phyloP scores from a whole-genome alignment of 2,888 invertebrate species.

The Petrolisthes manimaculis region DNA sequence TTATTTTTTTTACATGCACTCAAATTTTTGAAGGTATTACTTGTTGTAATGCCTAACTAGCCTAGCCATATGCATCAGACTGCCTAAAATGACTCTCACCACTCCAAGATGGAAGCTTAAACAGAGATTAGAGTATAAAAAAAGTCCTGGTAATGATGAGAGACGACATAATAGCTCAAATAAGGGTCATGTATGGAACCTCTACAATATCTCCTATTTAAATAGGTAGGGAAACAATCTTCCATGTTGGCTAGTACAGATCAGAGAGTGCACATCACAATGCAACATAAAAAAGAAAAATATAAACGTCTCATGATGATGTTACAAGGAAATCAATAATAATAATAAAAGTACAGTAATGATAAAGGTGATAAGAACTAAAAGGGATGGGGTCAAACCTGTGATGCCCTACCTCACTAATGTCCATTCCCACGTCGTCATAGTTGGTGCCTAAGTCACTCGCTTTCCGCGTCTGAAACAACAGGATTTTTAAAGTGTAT shows the following conservation, averaged over 20 bases:
- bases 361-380: constrained; percentile 13
- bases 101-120: constrained; percentile 22
- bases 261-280: constrained; percentile 43
- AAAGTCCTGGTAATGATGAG: constrained; percentile 39
- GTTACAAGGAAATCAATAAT: constrained; percentile 37
- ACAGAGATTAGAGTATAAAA: constrained; percentile 12
- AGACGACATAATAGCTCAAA: constrained; percentile 21
- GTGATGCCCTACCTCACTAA: constrained; percentile 65
- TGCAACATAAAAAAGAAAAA: constrained; percentile 48
- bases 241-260: constrained; percentile 13
- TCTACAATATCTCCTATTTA: constrained; percentile 26
- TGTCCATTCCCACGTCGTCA: constrained; percentile 66
- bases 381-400: constrained; percentile 47
- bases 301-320: constrained; percentile 45
- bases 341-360: constrained; percentile 26
- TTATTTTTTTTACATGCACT: constrained; percentile 50
- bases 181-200: constrained; percentile 30
- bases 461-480: constrained; percentile 40
- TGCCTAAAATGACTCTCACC: constrained; percentile 32
- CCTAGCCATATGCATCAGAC: constrained; percentile 35
- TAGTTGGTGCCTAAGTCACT: constrained; percentile 64
- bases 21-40: constrained; percentile 37
- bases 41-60: constrained; percentile 12
- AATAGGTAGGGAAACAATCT: constrained; percentile 37
- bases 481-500: not conserved